Percentiles rank a stretch among this genome's conserved stretches.
Conservation (phyloP, 1,140 invertebrate genomes). For the Sitobion miscanthi region DNA sequence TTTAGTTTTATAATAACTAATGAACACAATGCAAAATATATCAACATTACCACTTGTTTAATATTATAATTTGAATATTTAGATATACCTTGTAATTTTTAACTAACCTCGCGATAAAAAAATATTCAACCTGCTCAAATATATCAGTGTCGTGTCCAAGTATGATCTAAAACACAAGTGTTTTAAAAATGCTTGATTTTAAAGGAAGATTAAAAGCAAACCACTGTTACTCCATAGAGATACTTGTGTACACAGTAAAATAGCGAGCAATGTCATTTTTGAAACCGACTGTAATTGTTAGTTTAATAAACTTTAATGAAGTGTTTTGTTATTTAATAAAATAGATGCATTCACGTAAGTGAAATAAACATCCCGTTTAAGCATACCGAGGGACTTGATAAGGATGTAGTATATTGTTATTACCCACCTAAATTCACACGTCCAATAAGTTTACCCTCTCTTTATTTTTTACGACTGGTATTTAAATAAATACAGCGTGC, state of each 20-base stretch:
- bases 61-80: not conserved
- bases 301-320: not conserved
- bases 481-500: not conserved
- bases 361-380: constrained; percentile 54
- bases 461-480: not conserved
- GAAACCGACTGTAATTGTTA: not conserved
- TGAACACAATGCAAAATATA: not conserved
- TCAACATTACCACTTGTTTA: not conserved
- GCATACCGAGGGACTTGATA: not conserved
- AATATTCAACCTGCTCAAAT: constrained; percentile 3
- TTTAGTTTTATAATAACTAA: not conserved
- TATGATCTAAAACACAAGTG: not conserved
- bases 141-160: not conserved
- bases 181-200: constrained; percentile 1
- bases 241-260: constrained; percentile 29
- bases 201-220: not conserved
- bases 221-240: constrained; percentile 7
- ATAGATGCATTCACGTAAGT: not conserved
- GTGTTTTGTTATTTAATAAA: constrained; percentile 36
- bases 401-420: constrained; percentile 48
- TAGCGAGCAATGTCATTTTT: not conserved
- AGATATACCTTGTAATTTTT: not conserved
- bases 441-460: not conserved
- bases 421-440: constrained; percentile 25
- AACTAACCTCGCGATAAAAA: constrained; percentile 9